Conservation (phyloP, 1,140 invertebrate genomes). For the Scaptomyza hsui region DNA sequence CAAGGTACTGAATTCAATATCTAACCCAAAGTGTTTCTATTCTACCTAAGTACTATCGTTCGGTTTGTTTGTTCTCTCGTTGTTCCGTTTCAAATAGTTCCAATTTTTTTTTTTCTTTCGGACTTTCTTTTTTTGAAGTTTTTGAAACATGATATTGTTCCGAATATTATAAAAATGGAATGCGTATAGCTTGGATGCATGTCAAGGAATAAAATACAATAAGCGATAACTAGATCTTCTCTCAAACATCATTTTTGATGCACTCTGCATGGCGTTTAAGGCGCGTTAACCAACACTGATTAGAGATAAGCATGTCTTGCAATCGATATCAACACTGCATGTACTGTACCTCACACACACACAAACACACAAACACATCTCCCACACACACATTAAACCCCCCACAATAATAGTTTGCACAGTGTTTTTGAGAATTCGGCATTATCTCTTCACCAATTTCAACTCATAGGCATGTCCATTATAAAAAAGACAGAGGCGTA, state of each 20-base stretch:
- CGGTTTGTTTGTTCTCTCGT: slow-evolving; percentile 60
- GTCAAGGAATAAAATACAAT: slow-evolving; percentile 6
- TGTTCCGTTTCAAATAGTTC: slow-evolving; percentile 47
- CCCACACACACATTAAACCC: not conserved
- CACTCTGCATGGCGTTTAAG: slow-evolving; percentile 47
- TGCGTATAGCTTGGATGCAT: slow-evolving; percentile 47
- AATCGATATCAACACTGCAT: slow-evolving; percentile 39
- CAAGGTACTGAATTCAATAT: slow-evolving; percentile 74
- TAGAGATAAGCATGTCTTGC: slow-evolving; percentile 25
- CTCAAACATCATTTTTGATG: slow-evolving; percentile 4
- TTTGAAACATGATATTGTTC: slow-evolving; percentile 26
- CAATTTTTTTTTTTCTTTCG: slow-evolving; percentile 61
- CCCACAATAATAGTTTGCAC: slow-evolving; percentile 13
- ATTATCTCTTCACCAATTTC: slow-evolving; percentile 20
- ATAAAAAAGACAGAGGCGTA: slow-evolving; percentile 2
- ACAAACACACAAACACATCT: slow-evolving; percentile 10
- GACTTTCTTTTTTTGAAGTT: slow-evolving; percentile 36
- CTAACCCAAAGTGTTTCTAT: slow-evolving; percentile 57
- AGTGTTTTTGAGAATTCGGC: slow-evolving; percentile 49
- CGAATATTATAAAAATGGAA: slow-evolving; percentile 15
- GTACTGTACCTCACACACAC: slow-evolving; percentile 2
- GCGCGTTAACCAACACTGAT: slow-evolving; percentile 39
- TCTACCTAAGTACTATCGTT: slow-evolving; percentile 59
- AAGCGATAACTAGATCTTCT: not conserved
- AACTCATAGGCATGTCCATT: slow-evolving; percentile 50